Evolutionary conservation across 1,140 invertebrate species (phyloP), one percentile per base, ranked within the genome.

Genomic region (Pogonognathellus flavescens): DNA sequence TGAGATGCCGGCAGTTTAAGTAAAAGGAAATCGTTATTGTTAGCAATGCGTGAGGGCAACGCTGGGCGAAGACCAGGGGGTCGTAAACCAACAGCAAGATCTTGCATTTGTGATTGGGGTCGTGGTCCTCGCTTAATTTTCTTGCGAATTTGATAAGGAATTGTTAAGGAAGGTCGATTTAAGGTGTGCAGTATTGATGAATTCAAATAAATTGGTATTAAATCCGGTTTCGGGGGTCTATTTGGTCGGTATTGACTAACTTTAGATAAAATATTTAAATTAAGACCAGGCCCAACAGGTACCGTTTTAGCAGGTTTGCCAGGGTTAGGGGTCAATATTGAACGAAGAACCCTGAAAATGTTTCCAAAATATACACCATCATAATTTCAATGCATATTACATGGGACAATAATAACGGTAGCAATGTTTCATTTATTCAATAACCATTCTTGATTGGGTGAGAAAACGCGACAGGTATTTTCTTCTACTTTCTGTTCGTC

Each of bases 201-300:
- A 76, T 76, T 76, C 16, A 76, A 31, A 18, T 49, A 76, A 62
- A 82, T 59, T n/a, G 57, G 57, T 25, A 60, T 50, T 16, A 82
- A 16, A 0, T 60, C 31, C 31, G 81, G 57, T 18, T 49, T 57
- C 13, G 22, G 62, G 41, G 50, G 50, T 14, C 20, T 60, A 20
- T 81, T 81, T 50, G 85, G 85, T 16, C 62, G 52, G 55, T 53
- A 80, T 1, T 66, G 62, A 55, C 60, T 70, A 0, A 86, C 85
- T 86, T 86, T 86, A 6, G 85, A 86, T 14, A 86, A 53, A 80
- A 86, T 84, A 25, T 86, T 86, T 13, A 83, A 57, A 83, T 86
- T 86, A 9, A 60, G 11, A 11, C 85, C 85, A 13, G 82, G 66
- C 13, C 85, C 85, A 8, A 52, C 50, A 14, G 62, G 22, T 20